Percentiles rank a stretch among this genome's conserved stretches.
phyloP scores from a whole-genome alignment of 2,888 invertebrate species.

The Pandemis corylana region DNA sequence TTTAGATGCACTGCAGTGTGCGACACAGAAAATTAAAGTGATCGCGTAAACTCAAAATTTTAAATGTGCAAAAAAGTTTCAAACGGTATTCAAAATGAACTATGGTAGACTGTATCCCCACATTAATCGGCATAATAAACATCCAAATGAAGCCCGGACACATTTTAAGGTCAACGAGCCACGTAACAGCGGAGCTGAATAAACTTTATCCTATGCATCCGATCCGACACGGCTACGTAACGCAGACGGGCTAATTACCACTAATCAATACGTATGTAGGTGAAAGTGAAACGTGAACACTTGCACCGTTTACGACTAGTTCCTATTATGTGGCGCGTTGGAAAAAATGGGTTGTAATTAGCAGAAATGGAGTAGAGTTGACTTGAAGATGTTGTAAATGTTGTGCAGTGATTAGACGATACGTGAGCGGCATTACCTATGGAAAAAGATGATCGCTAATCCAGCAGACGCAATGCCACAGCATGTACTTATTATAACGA shows the following conservation, averaged over 20 bases:
- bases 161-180: slow-evolving; percentile 39
- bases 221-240: slow-evolving; percentile 38
- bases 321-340: slow-evolving; percentile 37
- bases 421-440: background rate
- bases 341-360: slow-evolving; percentile 24
- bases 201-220: slow-evolving; percentile 35
- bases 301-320: slow-evolving; percentile 35
- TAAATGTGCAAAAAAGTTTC: too few relatives aligned
- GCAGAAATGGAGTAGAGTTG: background rate
- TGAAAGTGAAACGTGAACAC: slow-evolving; percentile 39
- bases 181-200: slow-evolving; percentile 34
- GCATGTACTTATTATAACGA: too few relatives aligned
- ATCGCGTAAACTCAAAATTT: too few relatives aligned
- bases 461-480: background rate
- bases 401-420: background rate
- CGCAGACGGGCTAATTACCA: slow-evolving; percentile 36
- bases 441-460: background rate
- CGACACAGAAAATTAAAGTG: too few relatives aligned
- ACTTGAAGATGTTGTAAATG: background rate
- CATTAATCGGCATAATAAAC: slow-evolving; percentile 12
- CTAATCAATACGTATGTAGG: slow-evolving; percentile 44
- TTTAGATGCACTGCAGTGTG: too few relatives aligned
- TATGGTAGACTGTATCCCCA: background rate
- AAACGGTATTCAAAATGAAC: too few relatives aligned
- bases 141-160: slow-evolving; percentile 28